phyloP scores from a whole-genome alignment of 2,113 vertebrate genomes.

The Coptodon bakossiorum region DNA sequence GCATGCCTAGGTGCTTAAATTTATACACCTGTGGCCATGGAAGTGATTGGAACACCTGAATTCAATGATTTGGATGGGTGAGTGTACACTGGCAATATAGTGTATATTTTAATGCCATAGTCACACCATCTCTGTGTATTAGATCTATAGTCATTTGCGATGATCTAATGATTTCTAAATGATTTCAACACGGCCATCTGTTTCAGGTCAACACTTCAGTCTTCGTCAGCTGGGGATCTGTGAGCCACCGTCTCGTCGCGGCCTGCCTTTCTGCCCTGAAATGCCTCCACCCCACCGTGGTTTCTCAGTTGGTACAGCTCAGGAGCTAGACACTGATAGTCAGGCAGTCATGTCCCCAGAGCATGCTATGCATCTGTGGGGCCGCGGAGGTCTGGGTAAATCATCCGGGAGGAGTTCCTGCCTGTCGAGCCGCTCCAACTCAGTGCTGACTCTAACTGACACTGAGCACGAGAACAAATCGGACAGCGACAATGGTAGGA shows the following conservation, averaged over 20 bases:
- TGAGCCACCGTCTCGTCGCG: conserved; percentile 89
- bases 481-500: conserved; percentile 93
- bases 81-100: not conserved
- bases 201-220: conserved; percentile 93
- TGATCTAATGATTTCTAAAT: not conserved
- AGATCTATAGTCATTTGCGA: not conserved
- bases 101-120: not conserved
- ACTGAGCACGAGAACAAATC: conserved; percentile 99
- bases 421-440: conserved; percentile 97
- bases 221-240: conserved; percentile 97
- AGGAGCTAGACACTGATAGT: conserved; percentile 84
- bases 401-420: conserved; percentile 93
- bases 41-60: not conserved
- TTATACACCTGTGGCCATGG: not conserved
- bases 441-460: conserved; percentile 94
- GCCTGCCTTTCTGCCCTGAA: conserved; percentile 93
- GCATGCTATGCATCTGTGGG: conserved; percentile 93
- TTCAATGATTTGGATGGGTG: not conserved
- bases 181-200: not conserved
- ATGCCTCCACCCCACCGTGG: conserved; percentile 91
- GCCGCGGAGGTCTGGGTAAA: conserved; percentile 82
- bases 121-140: not conserved
- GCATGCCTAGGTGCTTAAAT: not conserved
- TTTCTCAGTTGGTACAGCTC: conserved; percentile 88
- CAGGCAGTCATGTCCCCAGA: conserved; percentile 95